A percentile compares a stretch with the other conserved stretches of the same genome.
Evolutionary conservation across 23 tunicate genomes (phyloP).

Genomic region (Oikopleura albicans): DNA sequence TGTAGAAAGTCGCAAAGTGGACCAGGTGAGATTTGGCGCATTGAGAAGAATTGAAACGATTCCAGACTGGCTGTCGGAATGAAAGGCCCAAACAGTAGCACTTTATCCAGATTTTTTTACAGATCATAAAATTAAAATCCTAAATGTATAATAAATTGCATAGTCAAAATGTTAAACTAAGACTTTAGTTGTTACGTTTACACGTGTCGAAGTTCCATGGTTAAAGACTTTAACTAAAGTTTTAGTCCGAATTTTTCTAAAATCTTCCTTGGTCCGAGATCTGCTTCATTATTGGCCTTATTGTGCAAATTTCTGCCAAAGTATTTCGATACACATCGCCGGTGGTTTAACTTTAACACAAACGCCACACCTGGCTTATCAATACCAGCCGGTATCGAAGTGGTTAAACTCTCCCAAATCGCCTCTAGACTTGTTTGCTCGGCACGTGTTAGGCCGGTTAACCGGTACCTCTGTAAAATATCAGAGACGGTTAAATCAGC

Average conservation of each 20-base stretch:
- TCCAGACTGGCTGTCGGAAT: slow-evolving; percentile 80
- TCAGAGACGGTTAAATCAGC: not conserved
- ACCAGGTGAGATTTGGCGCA: slow-evolving; percentile 51
- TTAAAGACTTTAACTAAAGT: no score
- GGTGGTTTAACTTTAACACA: not conserved
- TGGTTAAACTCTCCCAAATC: not conserved
- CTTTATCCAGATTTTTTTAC: not conserved
- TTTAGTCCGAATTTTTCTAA: no score
- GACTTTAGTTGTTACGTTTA: no score
- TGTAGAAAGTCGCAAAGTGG: slow-evolving; percentile 38
- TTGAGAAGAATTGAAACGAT: slow-evolving; percentile 49
- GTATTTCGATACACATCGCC: not conserved
- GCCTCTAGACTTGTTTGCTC: slow-evolving; percentile 1
- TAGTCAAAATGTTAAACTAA: no score
- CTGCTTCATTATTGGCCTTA: not conserved
- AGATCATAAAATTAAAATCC: no score
- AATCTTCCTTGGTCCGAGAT: not conserved
- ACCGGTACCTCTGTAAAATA: not conserved
- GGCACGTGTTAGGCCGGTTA: not conserved
- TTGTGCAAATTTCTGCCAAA: not conserved
- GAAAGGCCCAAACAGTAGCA: slow-evolving; percentile 73
- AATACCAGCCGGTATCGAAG: not conserved
- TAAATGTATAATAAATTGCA: no score
- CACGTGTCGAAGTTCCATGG: no score
- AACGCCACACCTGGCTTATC: not conserved